Evolutionary conservation across 1,140 invertebrate species (phyloP).

Genomic region (Drosophila carrolli): DNA sequence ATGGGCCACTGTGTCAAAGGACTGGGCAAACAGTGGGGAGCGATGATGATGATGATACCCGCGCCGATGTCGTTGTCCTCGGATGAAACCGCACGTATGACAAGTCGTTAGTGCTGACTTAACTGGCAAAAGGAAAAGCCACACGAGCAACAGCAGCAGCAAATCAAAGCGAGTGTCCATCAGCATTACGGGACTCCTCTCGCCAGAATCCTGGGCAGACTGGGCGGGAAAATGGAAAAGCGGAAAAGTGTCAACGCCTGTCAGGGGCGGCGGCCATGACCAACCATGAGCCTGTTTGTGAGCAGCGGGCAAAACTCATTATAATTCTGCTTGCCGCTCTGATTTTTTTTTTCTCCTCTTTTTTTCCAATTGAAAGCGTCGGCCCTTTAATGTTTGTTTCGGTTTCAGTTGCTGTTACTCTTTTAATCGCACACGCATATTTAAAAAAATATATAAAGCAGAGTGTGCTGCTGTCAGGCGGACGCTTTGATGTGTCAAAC

Average conservation of each 20-base stretch:
- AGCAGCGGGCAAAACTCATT: slow-evolving; percentile 76
- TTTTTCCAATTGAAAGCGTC: slow-evolving; percentile 64
- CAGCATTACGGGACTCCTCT: slow-evolving; percentile 74
- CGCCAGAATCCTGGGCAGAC: slow-evolving; percentile 35
- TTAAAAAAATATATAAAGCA: slow-evolving; percentile 14
- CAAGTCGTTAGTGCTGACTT: slow-evolving; percentile 72
- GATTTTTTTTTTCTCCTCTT: slow-evolving; percentile 2
- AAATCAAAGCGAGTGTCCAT: slow-evolving; percentile 81
- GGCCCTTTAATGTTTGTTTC: slow-evolving; percentile 54
- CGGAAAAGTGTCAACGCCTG: slow-evolving; percentile 73
- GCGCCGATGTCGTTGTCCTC: slow-evolving; percentile 39
- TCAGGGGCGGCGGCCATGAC: slow-evolving; percentile 63
- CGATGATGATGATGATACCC: slow-evolving; percentile 15
- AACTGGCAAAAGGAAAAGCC: slow-evolving; percentile 51
- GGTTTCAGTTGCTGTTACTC: slow-evolving; percentile 32
- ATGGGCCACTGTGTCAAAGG: slow-evolving; percentile 11
- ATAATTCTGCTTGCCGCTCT: slow-evolving; percentile 54
- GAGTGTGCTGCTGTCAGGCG: slow-evolving; percentile 45
- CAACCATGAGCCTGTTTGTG: slow-evolving; percentile 48
- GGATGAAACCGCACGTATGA: slow-evolving; percentile 64
- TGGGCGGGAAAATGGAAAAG: slow-evolving; percentile 36
- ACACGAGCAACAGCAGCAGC: slow-evolving; percentile 49
- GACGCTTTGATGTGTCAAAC: slow-evolving; percentile 52
- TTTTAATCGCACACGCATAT: slow-evolving; percentile 58
- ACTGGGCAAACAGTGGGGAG: slow-evolving; percentile 43